Percentiles rank a stretch among this genome's conserved stretches.
phyloP scores from a whole-genome alignment of 2,113 vertebrate species.

The Xyliphius kryptos region DNA sequence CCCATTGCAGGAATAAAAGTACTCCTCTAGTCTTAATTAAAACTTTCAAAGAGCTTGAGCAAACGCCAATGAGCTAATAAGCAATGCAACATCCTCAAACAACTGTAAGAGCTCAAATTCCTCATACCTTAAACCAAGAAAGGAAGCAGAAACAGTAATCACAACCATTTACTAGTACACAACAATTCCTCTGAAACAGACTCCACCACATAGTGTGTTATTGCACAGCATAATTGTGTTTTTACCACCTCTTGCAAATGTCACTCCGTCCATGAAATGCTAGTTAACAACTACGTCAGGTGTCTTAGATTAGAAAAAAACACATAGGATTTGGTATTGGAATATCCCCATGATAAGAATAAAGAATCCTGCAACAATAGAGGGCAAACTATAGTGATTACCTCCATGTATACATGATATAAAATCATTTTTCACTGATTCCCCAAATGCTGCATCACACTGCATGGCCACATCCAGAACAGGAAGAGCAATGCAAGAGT shows the following conservation, averaged over 20 bases:
- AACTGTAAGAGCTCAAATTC: slow-evolving; percentile 5
- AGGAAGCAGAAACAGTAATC: slow-evolving; percentile 12
- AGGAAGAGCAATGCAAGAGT: slow-evolving; percentile 51
- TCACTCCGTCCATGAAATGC: too few species aligned
- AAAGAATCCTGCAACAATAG: too few species aligned
- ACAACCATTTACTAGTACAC: neutral
- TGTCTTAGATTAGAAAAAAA: too few species aligned
- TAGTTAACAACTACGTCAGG: too few species aligned
- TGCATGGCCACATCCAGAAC: slow-evolving; percentile 34
- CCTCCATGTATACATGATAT: slow-evolving; percentile 10
- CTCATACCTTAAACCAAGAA: neutral
- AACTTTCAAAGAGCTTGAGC: slow-evolving; percentile 9
- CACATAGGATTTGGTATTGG: too few species aligned
- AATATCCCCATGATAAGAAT: too few species aligned
- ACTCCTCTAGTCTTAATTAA: too few species aligned
- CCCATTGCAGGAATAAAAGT: too few species aligned
- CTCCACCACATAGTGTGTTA: neutral
- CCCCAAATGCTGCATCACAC: slow-evolving; percentile 44
- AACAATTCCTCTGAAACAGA: neutral
- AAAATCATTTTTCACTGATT: slow-evolving; percentile 44
- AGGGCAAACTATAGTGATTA: too few species aligned
- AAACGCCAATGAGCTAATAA: slow-evolving; percentile 10
- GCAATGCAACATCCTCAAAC: slow-evolving; percentile 12
- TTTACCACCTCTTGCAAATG: too few species aligned
- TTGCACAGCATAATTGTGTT: too few species aligned